phyloP scores from a whole-genome alignment of 2,113 vertebrate genomes.

The Rostratula benghalensis region DNA sequence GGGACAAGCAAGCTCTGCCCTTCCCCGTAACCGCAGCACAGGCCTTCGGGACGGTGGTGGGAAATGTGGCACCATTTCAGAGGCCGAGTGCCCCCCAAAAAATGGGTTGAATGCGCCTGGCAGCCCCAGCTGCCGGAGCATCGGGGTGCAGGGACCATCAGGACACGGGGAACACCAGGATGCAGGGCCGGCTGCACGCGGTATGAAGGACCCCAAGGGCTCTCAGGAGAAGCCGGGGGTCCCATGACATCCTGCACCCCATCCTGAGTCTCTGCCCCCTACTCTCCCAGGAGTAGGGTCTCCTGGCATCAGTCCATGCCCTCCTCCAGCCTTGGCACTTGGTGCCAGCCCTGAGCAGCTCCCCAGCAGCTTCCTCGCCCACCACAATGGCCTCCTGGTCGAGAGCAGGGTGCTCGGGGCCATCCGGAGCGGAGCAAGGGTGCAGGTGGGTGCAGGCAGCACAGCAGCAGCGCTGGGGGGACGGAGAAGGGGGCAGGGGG shows the following conservation, averaged over 20 bases:
- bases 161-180: background rate
- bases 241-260: background rate
- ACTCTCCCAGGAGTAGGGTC: background rate
- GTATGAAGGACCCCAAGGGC: background rate
- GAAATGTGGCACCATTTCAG: background rate
- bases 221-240: background rate
- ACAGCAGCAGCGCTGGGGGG: accelerated
- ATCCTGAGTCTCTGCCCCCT: background rate
- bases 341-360: background rate
- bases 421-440: background rate
- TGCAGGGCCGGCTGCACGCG: too few relatives aligned
- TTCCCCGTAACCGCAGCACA: background rate
- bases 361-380: background rate
- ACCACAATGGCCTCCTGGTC: background rate
- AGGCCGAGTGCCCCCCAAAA: background rate
- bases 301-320: background rate
- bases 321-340: background rate
- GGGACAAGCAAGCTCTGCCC: background rate
- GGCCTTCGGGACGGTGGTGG: accelerated
- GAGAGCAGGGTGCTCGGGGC: background rate
- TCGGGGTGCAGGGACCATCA: background rate
- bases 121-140: background rate
- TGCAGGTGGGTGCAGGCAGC: background rate
- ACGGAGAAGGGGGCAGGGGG: too few relatives aligned
- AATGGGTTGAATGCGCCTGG: background rate